Conservation (phyloP, 2,888 invertebrate genomes). For the Boloria selene region DNA sequence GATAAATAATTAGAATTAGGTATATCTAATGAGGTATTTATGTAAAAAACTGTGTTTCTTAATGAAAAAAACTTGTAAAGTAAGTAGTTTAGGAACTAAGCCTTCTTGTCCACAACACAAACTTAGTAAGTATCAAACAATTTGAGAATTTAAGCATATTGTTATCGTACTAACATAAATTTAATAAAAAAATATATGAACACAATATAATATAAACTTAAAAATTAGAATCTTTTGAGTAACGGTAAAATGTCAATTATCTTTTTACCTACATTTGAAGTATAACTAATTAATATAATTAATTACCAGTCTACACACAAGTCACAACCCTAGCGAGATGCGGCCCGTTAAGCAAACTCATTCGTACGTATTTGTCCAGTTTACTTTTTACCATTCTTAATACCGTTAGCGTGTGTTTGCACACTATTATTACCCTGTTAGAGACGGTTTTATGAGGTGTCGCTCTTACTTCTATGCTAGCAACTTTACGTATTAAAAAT, state of each 20-base stretch:
- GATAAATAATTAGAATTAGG: too few relatives aligned
- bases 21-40: too few relatives aligned
- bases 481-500: constrained; percentile 11
- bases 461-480: constrained; percentile 11
- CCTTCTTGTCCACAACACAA: too few relatives aligned
- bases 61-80: too few relatives aligned
- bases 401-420: constrained; percentile 74
- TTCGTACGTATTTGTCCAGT: constrained; percentile 77
- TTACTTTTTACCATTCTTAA: constrained; percentile 76
- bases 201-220: too few relatives aligned
- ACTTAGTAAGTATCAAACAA: too few relatives aligned
- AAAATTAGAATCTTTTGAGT: too few relatives aligned
- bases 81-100: too few relatives aligned
- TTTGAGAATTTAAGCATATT: background rate
- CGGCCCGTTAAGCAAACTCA: constrained; percentile 76
- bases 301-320: constrained; percentile 42
- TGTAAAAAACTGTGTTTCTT: too few relatives aligned
- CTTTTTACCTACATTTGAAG: background rate
- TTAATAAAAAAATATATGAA: too few relatives aligned
- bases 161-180: background rate
- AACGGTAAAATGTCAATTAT: background rate
- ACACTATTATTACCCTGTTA: constrained; percentile 69
- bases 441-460: constrained; percentile 46
- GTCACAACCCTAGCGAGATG: constrained; percentile 35
- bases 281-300: constrained; percentile 36